phyloP scores from a whole-genome alignment of 1,140 invertebrate species.

The Pseudomyrmex gracilis region DNA sequence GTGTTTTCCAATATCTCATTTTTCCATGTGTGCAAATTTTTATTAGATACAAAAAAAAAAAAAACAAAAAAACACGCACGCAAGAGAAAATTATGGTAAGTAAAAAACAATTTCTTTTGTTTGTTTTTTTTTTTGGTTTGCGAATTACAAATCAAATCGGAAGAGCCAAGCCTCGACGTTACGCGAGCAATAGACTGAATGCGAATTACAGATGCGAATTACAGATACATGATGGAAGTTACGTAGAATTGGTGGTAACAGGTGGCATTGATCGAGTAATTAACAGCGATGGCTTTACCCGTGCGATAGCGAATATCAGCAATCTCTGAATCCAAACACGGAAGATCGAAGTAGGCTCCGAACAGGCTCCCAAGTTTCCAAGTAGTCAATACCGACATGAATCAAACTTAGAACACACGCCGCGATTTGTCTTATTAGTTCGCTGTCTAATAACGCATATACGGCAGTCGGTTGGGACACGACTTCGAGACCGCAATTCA shows the following conservation, averaged over 20 bases:
- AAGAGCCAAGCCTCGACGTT: too few relatives aligned
- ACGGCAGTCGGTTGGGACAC: background rate
- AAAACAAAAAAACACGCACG: too few relatives aligned
- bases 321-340: constrained; percentile 41
- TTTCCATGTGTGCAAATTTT: too few relatives aligned
- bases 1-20: too few relatives aligned
- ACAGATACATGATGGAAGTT: constrained; percentile 8
- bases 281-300: constrained; percentile 12
- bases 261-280: constrained; percentile 50
- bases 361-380: constrained; percentile 36
- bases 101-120: too few relatives aligned
- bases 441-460: background rate
- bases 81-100: too few relatives aligned
- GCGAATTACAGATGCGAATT: background rate
- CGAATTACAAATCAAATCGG: too few relatives aligned
- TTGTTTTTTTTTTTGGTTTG: too few relatives aligned
- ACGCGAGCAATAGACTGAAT: background rate
- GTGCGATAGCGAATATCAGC: constrained; percentile 45
- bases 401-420: background rate
- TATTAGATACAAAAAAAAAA: too few relatives aligned
- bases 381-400: constrained; percentile 32
- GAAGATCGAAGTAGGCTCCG: constrained; percentile 15
- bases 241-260: constrained; percentile 12
- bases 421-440: constrained; percentile 14
- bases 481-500: background rate